These are phyloP conservation scores for Callorhinus ursinus DNA, from an alignment of 2,113 vertebrate species.

Conservation along the genomic window DNA sequence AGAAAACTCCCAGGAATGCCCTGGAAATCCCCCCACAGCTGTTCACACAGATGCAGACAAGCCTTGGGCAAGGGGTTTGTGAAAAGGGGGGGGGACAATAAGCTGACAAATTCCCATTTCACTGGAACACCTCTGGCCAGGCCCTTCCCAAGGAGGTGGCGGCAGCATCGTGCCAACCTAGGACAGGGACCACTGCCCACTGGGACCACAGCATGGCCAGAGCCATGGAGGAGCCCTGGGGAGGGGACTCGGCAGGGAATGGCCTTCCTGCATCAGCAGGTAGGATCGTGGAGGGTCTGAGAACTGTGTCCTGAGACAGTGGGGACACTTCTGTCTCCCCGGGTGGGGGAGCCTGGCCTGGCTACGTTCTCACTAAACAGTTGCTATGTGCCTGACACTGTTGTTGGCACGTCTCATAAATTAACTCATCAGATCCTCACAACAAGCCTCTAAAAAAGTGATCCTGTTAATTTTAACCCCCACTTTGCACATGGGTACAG, in stretches of 20 bases:
- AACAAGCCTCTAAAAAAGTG: background rate
- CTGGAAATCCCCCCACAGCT: background rate
- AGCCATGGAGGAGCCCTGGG: background rate
- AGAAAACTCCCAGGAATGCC: background rate
- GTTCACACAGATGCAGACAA: background rate
- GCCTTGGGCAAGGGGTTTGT: background rate
- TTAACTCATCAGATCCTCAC: background rate
- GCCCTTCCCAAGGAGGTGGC: accelerated
- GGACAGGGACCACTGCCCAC: background rate
- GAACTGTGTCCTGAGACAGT: background rate
- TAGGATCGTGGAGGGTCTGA: no score
- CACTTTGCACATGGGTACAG: background rate
- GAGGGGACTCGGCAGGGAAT: background rate
- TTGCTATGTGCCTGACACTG: accelerated
- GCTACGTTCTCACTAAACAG: no score
- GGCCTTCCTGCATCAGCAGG: background rate
- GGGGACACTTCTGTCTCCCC: background rate
- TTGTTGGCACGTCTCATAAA: background rate
- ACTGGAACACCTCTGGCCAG: background rate
- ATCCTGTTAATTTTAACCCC: background rate
- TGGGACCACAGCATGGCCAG: background rate
- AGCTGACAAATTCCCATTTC: background rate
- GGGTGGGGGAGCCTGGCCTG: no score
- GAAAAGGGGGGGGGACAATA: accelerated
- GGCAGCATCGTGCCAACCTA: background rate